Base-by-base conservation (phyloP, 35 echinoderm and acorn worm genomes). In the Chiridota heheva region DNA sequence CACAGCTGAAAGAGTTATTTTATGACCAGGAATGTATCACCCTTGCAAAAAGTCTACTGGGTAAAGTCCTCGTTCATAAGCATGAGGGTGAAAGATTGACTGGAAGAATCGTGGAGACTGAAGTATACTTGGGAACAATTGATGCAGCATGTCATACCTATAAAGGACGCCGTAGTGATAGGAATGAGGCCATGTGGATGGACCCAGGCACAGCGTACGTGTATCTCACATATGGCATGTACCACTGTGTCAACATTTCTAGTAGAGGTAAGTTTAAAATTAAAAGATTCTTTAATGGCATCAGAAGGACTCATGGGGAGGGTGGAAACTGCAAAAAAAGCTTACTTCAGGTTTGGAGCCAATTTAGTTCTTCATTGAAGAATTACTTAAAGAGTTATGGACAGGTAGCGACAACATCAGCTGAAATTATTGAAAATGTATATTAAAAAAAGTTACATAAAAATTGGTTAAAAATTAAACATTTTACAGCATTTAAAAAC, bases 221-320 rank as follows among this genome's bases (percentile, higher is more conserved):
- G 3, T 96, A 96, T 36, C 53, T 87, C 42, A 96, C 86, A 7
- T 96, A 96, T 86, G 93, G 93, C 22, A 84, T 91, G 77, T 96
- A 96, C 49, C 49, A 82, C 57, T 96, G 93, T 60, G 63, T 96
- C 32, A 96, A 96, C 48, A 91, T 96, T 28, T 91, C 88, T 13
- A 96, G 93, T 69, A 12, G 74, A 77, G 93, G 93, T 96, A 58
- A 82, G 58, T 53, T 70, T 0, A 0, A 22, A 13, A 28, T 70
- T 2, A n/a, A 70, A 3, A 10, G 22, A 35, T n/a, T n/a, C 32
- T 6, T 20, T 61, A 61, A 61, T 26, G n/a, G n/a, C n/a, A n/a
- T n/a, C n/a, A n/a, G n/a, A n/a, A n/a, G n/a, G n/a, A n/a, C n/a
- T n/a, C n/a, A n/a, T n/a, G n/a, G n/a, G n/a, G n/a, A n/a, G n/a